Evolutionary conservation across 2,113 vertebrate species (phyloP).

Genomic region (Corvus hawaiiensis): DNA sequence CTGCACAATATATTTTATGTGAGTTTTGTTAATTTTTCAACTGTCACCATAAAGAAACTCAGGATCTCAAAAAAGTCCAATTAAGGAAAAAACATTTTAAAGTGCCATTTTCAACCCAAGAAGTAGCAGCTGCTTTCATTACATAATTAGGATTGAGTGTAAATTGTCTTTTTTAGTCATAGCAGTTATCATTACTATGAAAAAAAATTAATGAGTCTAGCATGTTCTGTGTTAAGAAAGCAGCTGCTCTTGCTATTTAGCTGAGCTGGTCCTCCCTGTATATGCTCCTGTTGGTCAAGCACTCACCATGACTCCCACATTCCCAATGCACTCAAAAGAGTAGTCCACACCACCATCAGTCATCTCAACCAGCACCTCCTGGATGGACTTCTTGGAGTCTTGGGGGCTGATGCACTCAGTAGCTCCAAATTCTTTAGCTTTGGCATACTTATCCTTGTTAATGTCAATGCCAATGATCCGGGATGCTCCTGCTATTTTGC

Average conservation of each 20-base stretch:
- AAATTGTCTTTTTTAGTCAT: not conserved
- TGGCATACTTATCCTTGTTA: constrained; percentile 76
- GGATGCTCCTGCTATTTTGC: constrained; percentile 75
- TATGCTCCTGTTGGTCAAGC: fast-evolving
- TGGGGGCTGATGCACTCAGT: constrained; percentile 75
- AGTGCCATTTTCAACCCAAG: not conserved
- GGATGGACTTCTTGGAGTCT: constrained; percentile 75
- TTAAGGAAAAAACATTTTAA: not conserved
- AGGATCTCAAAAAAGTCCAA: not conserved
- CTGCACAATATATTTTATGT: not conserved
- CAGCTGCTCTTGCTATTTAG: not conserved
- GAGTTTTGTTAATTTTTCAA: not conserved
- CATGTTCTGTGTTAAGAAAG: not conserved
- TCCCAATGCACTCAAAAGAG: constrained; percentile 81
- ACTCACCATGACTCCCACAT: constrained; percentile 78
- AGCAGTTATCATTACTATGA: not conserved
- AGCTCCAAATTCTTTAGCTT: constrained; percentile 77
- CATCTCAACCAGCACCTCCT: constrained; percentile 75
- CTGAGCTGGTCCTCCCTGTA: not conserved
- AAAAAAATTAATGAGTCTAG: not conserved
- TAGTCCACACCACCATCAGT: constrained; percentile 79
- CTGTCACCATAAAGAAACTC: not conserved
- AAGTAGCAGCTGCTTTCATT: not conserved
- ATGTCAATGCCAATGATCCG: constrained; percentile 77
- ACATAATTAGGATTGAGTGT: not conserved